A percentile compares a stretch with the other conserved stretches of the same genome.
Conservation (phyloP, 2,888 invertebrate species). For the Andrena hattorfiana region DNA sequence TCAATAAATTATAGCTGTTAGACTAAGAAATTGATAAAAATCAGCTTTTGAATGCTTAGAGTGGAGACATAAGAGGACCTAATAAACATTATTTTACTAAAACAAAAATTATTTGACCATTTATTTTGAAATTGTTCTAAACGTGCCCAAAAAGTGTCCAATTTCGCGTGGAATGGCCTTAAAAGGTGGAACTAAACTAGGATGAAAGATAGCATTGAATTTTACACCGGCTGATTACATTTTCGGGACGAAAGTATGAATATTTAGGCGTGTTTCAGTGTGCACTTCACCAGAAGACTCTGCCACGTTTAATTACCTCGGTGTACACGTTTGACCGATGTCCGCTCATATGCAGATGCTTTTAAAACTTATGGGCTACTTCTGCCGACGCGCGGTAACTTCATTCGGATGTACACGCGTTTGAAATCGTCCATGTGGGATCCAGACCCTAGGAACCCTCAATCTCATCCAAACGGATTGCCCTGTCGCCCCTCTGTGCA, state of each 20-base stretch:
- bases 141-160: too few species aligned
- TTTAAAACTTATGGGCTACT: slow-evolving; percentile 64
- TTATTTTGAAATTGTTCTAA: too few species aligned
- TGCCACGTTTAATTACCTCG: slow-evolving; percentile 58
- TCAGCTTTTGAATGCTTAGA: too few species aligned
- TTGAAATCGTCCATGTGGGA: slow-evolving; percentile 57
- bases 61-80: too few species aligned
- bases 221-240: slow-evolving; percentile 42
- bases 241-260: slow-evolving; percentile 30
- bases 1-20: too few species aligned
- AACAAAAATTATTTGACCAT: too few species aligned
- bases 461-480: slow-evolving; percentile 56
- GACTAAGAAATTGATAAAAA: too few species aligned
- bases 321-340: slow-evolving; percentile 56
- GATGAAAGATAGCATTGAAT: slow-evolving; percentile 44
- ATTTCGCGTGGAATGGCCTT: too few species aligned
- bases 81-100: too few species aligned
- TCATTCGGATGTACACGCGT: slow-evolving; percentile 63
- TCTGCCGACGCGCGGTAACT: slow-evolving; percentile 53
- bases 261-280: slow-evolving; percentile 42
- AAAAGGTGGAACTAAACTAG: too few species aligned
- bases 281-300: slow-evolving; percentile 40
- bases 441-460: slow-evolving; percentile 14
- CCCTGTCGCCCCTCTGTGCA: slow-evolving; percentile 29
- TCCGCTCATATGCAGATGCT: slow-evolving; percentile 41